Conservation (phyloP, 2,113 vertebrate species). For the Rhodinocichla rosea region DNA sequence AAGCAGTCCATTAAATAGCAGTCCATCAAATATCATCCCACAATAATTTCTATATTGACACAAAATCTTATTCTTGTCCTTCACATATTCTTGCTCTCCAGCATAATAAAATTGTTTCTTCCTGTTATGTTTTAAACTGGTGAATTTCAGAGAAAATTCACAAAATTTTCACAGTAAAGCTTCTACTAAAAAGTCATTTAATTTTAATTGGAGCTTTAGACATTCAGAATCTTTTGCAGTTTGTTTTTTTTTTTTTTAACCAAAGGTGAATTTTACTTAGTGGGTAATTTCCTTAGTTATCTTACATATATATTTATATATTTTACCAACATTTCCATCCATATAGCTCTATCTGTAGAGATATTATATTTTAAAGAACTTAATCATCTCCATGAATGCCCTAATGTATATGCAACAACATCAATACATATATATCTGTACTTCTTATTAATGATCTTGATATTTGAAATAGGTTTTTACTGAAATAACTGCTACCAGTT, state of each 20-base stretch:
- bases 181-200: background rate
- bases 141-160: background rate
- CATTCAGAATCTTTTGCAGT: background rate
- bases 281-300: background rate
- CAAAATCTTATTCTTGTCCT: background rate
- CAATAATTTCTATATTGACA: background rate
- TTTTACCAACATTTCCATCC: background rate
- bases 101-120: background rate
- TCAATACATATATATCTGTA: background rate
- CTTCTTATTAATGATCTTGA: background rate
- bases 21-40: background rate
- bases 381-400: background rate
- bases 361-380: background rate
- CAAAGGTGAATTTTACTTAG: background rate
- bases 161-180: background rate
- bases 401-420: background rate
- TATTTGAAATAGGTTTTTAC: background rate
- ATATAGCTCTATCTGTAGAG: background rate
- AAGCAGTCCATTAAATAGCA: background rate
- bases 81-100: background rate
- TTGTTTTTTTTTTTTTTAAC: background rate
- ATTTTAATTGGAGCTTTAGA: background rate
- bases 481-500: background rate
- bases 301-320: background rate
- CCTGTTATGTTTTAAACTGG: background rate